Percentiles rank a stretch among this genome's conserved stretches.
These are phyloP conservation scores for Seira ritae DNA, from an alignment of 2,888 invertebrate species.

Conservation along the genomic window DNA sequence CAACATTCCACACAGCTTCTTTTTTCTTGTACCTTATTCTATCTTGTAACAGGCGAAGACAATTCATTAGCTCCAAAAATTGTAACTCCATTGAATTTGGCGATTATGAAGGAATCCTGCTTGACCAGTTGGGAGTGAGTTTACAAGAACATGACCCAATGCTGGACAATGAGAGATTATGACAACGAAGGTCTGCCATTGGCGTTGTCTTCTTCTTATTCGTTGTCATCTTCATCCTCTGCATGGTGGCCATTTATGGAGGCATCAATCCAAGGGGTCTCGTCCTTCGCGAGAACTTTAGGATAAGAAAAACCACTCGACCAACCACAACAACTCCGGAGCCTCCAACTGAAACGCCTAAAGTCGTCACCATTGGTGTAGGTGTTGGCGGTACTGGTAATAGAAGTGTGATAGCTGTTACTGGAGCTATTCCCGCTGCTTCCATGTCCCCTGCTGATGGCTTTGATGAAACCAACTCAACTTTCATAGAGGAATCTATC, in stretches of 20 bases:
- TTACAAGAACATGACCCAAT: conserved; percentile 40
- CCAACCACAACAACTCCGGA: conserved; percentile 61
- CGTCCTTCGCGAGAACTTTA: conserved; percentile 76
- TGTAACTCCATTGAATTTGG: conserved; percentile 57
- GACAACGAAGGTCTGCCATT: conserved; percentile 80
- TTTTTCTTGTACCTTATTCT: conserved; percentile 34
- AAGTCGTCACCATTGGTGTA: not conserved
- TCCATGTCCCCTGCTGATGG: conserved; percentile 17
- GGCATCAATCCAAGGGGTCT: conserved; percentile 79
- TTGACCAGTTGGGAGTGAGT: conserved; percentile 27
- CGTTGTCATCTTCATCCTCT: conserved; percentile 78
- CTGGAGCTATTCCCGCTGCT: conserved; percentile 14
- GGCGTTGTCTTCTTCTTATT: conserved; percentile 79
- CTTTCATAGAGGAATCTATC: not conserved
- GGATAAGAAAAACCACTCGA: conserved; percentile 67
- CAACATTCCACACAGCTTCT: conserved; percentile 31
- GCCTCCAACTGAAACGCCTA: conserved; percentile 37
- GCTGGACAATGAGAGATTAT: conserved; percentile 76
- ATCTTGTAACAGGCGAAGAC: conserved; percentile 57
- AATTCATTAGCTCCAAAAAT: conserved; percentile 65
- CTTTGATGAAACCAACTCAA: not conserved
- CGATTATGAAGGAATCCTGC: conserved; percentile 74
- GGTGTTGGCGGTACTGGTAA: not conserved
- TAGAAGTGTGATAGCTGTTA: not conserved
- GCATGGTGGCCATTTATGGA: conserved; percentile 79